A percentile compares a stretch with the other conserved stretches of the same genome.
Conservation (phyloP, 1,140 invertebrate genomes). For the Dinoponera quadriceps region DNA sequence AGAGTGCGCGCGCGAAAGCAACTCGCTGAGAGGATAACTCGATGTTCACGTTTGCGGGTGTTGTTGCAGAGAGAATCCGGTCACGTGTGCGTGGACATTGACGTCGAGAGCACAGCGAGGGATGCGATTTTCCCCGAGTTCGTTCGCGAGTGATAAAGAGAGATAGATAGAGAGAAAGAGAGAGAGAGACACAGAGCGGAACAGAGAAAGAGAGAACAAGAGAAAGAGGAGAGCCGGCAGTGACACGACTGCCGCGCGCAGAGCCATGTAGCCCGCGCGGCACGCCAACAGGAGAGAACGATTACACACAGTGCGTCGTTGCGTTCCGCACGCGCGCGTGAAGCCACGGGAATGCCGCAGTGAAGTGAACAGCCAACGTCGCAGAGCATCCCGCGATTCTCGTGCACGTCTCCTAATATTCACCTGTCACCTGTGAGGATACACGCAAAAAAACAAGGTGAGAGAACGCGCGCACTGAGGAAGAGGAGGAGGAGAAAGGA, state of each 20-base stretch:
- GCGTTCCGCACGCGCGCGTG: conserved; percentile 5
- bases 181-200: no score
- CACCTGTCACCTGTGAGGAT: conserved; percentile 17
- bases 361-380: conserved; percentile 12
- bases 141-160: conserved; percentile 46
- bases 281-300: conserved; percentile 19
- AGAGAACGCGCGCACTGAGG: not conserved
- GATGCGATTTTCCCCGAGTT: conserved; percentile 42
- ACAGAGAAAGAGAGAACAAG: no score
- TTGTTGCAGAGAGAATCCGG: conserved; percentile 44
- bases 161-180: no score
- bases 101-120: conserved; percentile 30
- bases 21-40: not conserved
- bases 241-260: conserved; percentile 19
- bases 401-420: conserved; percentile 25
- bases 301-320: conserved; percentile 28
- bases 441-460: conserved; percentile 40
- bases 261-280: conserved; percentile 39
- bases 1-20: not conserved
- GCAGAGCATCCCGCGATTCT: conserved; percentile 1
- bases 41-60: conserved; percentile 10
- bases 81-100: conserved; percentile 24
- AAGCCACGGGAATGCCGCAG: conserved; percentile 15
- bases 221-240: not conserved
- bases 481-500: not conserved